Percentiles rank a stretch among this genome's conserved stretches.
These are phyloP conservation scores for Takifugu rubripes DNA, from an alignment of 2,797 vertebrate species.

Conservation along the genomic window DNA sequence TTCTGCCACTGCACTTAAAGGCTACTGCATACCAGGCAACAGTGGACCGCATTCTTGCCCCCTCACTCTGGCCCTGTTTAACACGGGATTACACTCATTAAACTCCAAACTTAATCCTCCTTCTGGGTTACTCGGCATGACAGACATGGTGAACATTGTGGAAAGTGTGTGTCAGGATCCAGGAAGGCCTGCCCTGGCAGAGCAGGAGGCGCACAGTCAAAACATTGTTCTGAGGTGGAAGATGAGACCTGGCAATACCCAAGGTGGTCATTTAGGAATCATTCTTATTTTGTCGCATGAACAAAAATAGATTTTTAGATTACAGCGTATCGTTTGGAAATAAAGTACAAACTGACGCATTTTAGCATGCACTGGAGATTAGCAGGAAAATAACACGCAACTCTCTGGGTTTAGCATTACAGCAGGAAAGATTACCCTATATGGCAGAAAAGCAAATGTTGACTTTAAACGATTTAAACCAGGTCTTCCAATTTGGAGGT, in stretches of 20 bases:
- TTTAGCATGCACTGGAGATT: slow-evolving; percentile 32
- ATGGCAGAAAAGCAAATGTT: slow-evolving; percentile 26
- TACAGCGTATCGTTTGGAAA: too few species aligned
- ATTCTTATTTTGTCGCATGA: not conserved
- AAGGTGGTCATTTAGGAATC: slow-evolving; percentile 13
- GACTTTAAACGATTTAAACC: slow-evolving; percentile 22
- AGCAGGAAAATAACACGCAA: slow-evolving; percentile 34
- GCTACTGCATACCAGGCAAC: slow-evolving; percentile 71
- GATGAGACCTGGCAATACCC: slow-evolving; percentile 50
- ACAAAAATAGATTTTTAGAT: too few species aligned
- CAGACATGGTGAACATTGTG: slow-evolving; percentile 81
- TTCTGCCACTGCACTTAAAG: slow-evolving; percentile 59
- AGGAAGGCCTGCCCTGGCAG: slow-evolving; percentile 56
- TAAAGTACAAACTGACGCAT: slow-evolving; percentile 22
- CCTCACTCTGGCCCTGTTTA: slow-evolving; percentile 79
- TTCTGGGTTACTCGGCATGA: slow-evolving; percentile 79
- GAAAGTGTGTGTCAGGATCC: slow-evolving; percentile 77
- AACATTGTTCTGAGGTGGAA: slow-evolving; percentile 67
- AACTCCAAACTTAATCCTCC: slow-evolving; percentile 81
- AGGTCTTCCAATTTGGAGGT: slow-evolving; percentile 11
- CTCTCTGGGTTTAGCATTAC: slow-evolving; percentile 23
- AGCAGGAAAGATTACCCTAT: slow-evolving; percentile 48
- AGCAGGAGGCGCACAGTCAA: slow-evolving; percentile 68
- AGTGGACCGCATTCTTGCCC: slow-evolving; percentile 74
- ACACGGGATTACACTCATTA: slow-evolving; percentile 84